Evolutionary conservation across 2,113 vertebrate species (phyloP).

Genomic region (Pituophis catenifer): DNA sequence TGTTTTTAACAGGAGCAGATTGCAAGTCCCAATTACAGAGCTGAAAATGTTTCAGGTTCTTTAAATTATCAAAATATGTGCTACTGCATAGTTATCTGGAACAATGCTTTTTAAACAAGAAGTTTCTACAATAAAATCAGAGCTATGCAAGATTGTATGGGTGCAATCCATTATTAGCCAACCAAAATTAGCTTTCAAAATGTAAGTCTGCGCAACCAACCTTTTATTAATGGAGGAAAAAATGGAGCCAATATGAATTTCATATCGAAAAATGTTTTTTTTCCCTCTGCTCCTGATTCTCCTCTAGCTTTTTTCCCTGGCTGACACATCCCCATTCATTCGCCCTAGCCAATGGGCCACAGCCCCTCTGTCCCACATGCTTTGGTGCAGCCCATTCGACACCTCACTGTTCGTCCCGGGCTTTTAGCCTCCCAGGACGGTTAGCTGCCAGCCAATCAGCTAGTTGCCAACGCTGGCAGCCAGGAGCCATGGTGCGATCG

Average conservation of each 20-base stretch:
- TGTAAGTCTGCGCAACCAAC: neutral
- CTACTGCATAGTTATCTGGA: neutral
- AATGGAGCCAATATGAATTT: neutral
- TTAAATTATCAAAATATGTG: neutral
- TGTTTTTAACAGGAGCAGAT: neutral
- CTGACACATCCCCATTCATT: too few species aligned
- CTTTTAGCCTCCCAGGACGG: too few species aligned
- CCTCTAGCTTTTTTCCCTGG: too few species aligned
- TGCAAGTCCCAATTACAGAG: neutral
- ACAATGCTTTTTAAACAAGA: neutral
- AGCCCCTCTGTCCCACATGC: too few species aligned
- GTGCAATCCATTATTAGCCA: neutral
- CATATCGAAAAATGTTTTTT: neutral
- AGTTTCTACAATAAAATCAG: neutral
- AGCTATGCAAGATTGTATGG: neutral
- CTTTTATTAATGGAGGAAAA: neutral
- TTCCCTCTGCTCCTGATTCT: neutral
- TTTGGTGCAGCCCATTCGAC: too few species aligned
- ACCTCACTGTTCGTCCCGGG: too few species aligned
- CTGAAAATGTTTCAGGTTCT: neutral
- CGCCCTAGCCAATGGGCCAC: too few species aligned
- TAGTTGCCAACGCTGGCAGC: too few species aligned
- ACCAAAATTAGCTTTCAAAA: neutral
- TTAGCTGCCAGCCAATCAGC: too few species aligned
- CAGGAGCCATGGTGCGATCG: too few species aligned